Percentiles rank a stretch among this genome's conserved stretches.
These are phyloP conservation scores for Notocelia uddmanniana DNA, from an alignment of 2,888 invertebrate species.

Conservation along the genomic window DNA sequence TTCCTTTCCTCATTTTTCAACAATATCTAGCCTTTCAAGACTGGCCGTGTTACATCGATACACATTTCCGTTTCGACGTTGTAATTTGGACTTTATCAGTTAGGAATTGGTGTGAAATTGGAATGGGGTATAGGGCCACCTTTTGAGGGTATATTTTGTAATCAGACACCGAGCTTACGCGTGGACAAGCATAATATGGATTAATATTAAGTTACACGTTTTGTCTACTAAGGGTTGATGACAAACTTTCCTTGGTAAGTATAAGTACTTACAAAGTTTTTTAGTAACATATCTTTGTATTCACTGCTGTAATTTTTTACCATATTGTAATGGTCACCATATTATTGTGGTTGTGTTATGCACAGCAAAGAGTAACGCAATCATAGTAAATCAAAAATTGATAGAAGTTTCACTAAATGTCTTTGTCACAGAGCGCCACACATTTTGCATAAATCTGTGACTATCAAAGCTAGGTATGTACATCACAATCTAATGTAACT, in stretches of 20 bases:
- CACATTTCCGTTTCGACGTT: background rate
- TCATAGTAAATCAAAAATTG: no score
- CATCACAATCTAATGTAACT: no score
- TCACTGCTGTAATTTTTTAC: no score
- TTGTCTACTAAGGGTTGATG: conserved; percentile 17
- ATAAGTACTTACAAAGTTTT: background rate
- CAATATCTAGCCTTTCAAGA: conserved; percentile 47
- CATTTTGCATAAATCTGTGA: no score
- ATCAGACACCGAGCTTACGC: conserved; percentile 51
- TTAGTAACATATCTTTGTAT: background rate
- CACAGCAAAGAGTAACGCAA: no score
- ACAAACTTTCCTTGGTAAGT: background rate
- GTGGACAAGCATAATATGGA: conserved; percentile 49
- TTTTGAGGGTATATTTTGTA: conserved; percentile 44
- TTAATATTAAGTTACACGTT: conserved; percentile 40
- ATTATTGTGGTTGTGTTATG: no score
- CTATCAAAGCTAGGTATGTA: no score
- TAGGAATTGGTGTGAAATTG: background rate
- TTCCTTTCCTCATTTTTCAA: conserved; percentile 25
- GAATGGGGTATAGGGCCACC: background rate
- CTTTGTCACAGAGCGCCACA: no score
- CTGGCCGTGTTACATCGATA: conserved; percentile 53
- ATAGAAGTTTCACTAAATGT: no score
- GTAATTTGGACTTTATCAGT: conserved; percentile 40
- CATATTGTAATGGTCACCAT: no score